These are phyloP conservation scores for Podabrus alpinus DNA, from an alignment of 2,888 invertebrate species.

Conservation along the genomic window DNA sequence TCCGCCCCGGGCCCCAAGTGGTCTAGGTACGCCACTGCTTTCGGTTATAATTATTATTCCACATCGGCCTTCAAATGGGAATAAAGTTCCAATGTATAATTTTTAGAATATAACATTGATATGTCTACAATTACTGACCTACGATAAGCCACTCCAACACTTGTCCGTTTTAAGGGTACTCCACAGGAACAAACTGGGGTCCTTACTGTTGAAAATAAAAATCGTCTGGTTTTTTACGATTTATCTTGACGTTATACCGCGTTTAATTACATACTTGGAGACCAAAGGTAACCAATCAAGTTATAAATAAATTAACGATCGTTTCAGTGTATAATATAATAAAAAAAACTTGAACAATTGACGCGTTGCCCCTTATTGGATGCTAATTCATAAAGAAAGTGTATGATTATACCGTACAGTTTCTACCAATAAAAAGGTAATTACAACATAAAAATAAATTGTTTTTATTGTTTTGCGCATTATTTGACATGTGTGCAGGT, in stretches of 20 bases:
- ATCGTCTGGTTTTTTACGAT: background rate
- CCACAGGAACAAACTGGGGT: background rate
- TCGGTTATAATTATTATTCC: background rate
- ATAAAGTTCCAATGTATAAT: background rate
- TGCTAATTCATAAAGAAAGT: background rate
- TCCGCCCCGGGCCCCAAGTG: too few relatives aligned
- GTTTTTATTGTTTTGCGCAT: background rate
- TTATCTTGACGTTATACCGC: background rate
- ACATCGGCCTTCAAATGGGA: background rate
- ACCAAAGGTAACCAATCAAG: conserved; percentile 9
- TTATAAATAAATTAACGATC: conserved; percentile 11
- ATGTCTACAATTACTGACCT: background rate
- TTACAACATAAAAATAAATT: background rate
- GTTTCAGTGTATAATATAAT: background rate
- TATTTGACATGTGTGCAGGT: background rate
- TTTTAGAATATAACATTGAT: background rate
- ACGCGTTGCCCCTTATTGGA: background rate
- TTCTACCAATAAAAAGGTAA: background rate
- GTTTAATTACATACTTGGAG: background rate
- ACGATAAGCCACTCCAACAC: too few relatives aligned
- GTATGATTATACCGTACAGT: background rate
- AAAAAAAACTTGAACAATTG: background rate
- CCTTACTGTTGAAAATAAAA: background rate
- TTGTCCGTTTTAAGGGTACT: too few relatives aligned
- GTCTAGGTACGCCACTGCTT: too few relatives aligned